Evolutionary conservation across 2,888 invertebrate genomes (phyloP).

Genomic region (Tetropium fuscum): DNA sequence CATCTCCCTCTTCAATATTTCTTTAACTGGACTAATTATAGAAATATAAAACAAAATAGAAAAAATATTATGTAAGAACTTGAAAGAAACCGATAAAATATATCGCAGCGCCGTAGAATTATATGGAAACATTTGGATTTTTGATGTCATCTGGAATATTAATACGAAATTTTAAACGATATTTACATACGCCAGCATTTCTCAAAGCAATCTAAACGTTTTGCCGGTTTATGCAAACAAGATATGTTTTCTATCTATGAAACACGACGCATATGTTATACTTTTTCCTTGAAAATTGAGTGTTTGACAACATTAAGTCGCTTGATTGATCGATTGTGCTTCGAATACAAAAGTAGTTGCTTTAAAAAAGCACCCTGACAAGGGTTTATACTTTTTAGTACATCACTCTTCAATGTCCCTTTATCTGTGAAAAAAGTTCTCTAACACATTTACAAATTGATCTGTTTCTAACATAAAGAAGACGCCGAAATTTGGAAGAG

Average conservation of each 20-base stretch:
- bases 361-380: slow-evolving; percentile 44
- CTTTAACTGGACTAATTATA: too few species aligned
- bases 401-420: slow-evolving; percentile 44
- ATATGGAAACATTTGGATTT: slow-evolving; percentile 13
- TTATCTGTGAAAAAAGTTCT: slow-evolving; percentile 40
- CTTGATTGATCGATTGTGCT: slow-evolving; percentile 55
- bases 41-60: too few species aligned
- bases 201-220: slow-evolving; percentile 17
- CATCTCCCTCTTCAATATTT: too few species aligned
- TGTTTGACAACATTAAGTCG: slow-evolving; percentile 54
- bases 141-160: slow-evolving; percentile 17
- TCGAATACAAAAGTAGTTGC: slow-evolving; percentile 51
- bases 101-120: too few species aligned
- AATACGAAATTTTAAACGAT: slow-evolving; percentile 23
- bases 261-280: slow-evolving; percentile 37
- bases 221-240: slow-evolving; percentile 17
- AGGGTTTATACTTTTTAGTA: slow-evolving; percentile 50
- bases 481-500: background rate
- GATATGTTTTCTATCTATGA: slow-evolving; percentile 25
- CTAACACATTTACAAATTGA: slow-evolving; percentile 46
- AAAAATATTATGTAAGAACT: too few species aligned
- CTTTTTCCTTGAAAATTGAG: slow-evolving; percentile 42
- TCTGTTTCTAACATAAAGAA: slow-evolving; percentile 33
- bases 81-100: too few species aligned
- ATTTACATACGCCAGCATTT: slow-evolving; percentile 21